Conservation (phyloP, 2,113 vertebrate species). For the Dermatemys mawii region DNA sequence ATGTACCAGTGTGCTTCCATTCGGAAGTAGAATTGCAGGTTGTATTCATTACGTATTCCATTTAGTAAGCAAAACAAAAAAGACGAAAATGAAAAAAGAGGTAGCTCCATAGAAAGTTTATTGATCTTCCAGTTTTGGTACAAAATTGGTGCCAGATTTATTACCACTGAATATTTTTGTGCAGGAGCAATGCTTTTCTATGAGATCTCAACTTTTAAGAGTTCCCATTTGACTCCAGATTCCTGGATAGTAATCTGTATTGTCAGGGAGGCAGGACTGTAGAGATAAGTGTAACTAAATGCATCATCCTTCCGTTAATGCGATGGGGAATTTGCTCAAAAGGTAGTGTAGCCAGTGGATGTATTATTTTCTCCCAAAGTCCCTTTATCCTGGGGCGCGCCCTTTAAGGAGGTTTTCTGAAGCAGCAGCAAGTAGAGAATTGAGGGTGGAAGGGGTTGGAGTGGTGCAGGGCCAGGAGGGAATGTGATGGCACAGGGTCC, state of each 20-base stretch:
- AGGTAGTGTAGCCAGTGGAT: too few relatives aligned
- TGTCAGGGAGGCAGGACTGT: not conserved
- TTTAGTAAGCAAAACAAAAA: not conserved
- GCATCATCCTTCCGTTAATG: not conserved
- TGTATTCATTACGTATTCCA: not conserved
- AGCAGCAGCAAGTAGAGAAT: not conserved
- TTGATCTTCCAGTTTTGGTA: not conserved
- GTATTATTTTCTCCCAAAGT: not conserved
- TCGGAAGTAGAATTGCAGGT: not conserved
- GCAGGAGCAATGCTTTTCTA: not conserved
- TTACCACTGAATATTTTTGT: not conserved
- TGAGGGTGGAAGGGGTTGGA: not conserved
- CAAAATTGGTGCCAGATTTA: not conserved
- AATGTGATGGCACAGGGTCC: not conserved
- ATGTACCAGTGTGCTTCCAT: not conserved
- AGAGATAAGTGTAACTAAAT: not conserved
- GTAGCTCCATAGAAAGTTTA: not conserved
- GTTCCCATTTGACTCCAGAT: not conserved
- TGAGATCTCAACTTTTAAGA: not conserved
- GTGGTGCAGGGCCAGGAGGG: not conserved
- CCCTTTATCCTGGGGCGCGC: not conserved
- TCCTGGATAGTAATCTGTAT: not conserved
- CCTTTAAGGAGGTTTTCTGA: not conserved
- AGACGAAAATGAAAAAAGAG: too few relatives aligned
- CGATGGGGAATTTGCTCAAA: not conserved